Conservation (phyloP, 1,140 invertebrate species). For the Drosophila funebris region DNA sequence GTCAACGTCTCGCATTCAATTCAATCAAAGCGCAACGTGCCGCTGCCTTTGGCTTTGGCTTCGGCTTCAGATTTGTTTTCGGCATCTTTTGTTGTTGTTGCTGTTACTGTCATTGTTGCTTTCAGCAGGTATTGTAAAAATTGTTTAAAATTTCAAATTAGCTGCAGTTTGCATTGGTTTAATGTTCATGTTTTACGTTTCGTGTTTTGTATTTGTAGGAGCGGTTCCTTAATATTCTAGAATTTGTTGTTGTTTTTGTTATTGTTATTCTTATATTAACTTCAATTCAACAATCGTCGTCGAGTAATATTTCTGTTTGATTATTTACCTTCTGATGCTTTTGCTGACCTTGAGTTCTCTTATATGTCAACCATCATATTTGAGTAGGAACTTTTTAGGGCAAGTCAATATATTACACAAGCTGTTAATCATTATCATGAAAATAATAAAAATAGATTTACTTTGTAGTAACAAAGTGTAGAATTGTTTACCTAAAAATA, state of each 20-base stretch:
- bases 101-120: constrained; percentile 13
- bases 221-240: constrained; percentile 42
- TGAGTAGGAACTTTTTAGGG: no score
- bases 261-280: not conserved
- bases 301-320: not conserved
- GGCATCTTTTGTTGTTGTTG: constrained; percentile 71
- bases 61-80: constrained; percentile 62
- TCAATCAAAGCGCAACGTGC: constrained; percentile 79
- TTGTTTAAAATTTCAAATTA: constrained; percentile 79
- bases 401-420: no score
- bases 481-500: no score
- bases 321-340: not conserved
- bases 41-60: constrained; percentile 46
- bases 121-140: constrained; percentile 50
- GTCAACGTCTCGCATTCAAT: constrained; percentile 70
- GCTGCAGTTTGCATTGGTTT: constrained; percentile 70
- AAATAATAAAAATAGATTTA: no score
- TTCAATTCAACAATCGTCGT: not conserved
- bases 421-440: no score
- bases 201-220: constrained; percentile 50
- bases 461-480: no score
- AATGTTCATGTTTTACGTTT: constrained; percentile 43
- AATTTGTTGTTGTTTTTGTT: not conserved
- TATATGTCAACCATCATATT: not conserved
- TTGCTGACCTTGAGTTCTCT: constrained; percentile 23